Evolutionary conservation across 2,888 invertebrate species (phyloP), one percentile per base, ranked within the genome.

Genomic region (Reticulitermes lucifugus): DNA sequence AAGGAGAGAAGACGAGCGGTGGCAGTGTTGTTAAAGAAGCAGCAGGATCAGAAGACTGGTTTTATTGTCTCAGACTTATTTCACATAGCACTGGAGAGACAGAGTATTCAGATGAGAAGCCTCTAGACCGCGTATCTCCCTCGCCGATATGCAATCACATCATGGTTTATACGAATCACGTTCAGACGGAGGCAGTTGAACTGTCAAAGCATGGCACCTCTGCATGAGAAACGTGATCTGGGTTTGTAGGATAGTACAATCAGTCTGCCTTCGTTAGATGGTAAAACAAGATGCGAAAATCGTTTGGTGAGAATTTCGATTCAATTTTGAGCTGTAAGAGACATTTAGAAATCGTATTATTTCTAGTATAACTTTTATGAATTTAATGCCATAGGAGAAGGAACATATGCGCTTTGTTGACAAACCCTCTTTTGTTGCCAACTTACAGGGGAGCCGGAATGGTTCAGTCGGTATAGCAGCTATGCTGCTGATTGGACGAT

Each of bases 111-210:
- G 35, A 41, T 73, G 41, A 35, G 73, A 5, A 35, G 70, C n/a
- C 14, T 55, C 65, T 41, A 35, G 41, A 41, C 73, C 73, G 73
- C 65, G 3, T 65, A 65, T 65, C n/a, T 65, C 65, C 65, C 65
- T 73, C 4, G 71, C 71, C 71, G 18, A 35, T 35, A 35, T 35
- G 35, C 35, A 71, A 7, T n/a, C 35, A 29, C 71, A 25, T 35
- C 71, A 71, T 60, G 71, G 18, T 35, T 71, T 71, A 71, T 71
- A n/a, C 71, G 71, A 18, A 29, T 71, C 71, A 71, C 71, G 71
- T 71, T 71, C 71, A 18, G 7, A 35, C 35, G 25, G 0, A 71
- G 71, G 35, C 71, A 29, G 73, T 73, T 22, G 73, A 73, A 18
- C 41, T 73, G 73, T 73, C 73, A 41, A 41, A 73, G 73, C 41